Conservation (phyloP, 2,888 invertebrate species). For the Xestia c-nigrum region DNA sequence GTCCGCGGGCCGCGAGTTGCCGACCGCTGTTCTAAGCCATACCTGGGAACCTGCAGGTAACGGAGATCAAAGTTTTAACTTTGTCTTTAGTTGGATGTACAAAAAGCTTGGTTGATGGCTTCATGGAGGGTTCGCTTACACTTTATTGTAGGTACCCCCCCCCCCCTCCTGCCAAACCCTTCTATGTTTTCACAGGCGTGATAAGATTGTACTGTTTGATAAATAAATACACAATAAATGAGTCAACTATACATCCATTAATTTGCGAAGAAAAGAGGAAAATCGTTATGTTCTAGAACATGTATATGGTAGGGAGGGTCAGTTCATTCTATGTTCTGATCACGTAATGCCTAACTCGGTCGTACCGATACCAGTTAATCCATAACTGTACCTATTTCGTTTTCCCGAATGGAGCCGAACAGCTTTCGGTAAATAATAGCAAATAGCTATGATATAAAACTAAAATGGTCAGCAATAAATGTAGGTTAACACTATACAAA, state of each 20-base stretch:
- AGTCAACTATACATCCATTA: background rate
- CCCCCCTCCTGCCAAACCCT: background rate
- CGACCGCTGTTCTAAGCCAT: no score
- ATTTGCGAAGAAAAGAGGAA: constrained; percentile 14
- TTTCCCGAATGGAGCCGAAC: constrained; percentile 35
- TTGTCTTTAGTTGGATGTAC: no score
- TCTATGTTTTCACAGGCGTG: background rate
- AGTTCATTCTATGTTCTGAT: constrained; percentile 36
- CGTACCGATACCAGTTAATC: constrained; percentile 48
- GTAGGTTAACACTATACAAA: background rate
- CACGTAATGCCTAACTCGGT: constrained; percentile 56
- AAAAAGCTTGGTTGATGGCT: no score
- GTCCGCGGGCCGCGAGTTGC: no score
- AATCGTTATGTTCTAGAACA: constrained; percentile 18
- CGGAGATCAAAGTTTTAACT: no score
- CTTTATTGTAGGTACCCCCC: background rate
- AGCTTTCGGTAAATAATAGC: constrained; percentile 39
- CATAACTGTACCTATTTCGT: constrained; percentile 52
- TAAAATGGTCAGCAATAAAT: constrained; percentile 1
- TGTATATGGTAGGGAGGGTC: constrained; percentile 17
- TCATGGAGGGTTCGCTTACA: no score
- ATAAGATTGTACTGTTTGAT: background rate
- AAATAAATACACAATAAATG: background rate
- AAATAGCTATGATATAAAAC: background rate
- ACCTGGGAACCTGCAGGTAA: no score